phyloP scores from a whole-genome alignment of 1,140 invertebrate species.

The Meteorus sp. region DNA sequence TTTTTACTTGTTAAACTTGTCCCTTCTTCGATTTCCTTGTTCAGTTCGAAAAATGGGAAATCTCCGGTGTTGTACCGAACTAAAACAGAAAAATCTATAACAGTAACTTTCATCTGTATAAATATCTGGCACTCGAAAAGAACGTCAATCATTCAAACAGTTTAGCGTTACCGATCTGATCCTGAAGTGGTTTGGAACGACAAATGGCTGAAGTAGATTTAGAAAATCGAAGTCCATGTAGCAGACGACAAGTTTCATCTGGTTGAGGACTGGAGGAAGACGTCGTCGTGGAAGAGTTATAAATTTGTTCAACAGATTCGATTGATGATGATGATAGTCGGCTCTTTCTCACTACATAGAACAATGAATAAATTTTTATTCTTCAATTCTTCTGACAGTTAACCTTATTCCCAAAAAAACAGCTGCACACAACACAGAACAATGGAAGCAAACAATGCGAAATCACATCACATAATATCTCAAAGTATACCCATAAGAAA shows the following conservation, averaged over 20 bases:
- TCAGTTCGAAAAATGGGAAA: constrained; percentile 32
- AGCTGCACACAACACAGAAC: neutral
- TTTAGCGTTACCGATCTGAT: constrained; percentile 32
- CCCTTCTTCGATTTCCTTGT: constrained; percentile 19
- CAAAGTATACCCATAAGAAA: too few relatives aligned
- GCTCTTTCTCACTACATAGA: constrained; percentile 44
- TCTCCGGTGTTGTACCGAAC: constrained; percentile 37
- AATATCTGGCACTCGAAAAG: neutral
- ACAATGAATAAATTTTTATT: constrained; percentile 10
- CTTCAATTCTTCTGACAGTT: neutral
- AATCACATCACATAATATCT: too few relatives aligned
- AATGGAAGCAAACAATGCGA: too few relatives aligned
- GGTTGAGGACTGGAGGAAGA: constrained; percentile 16
- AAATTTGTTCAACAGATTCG: constrained; percentile 41
- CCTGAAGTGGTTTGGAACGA: constrained; percentile 32
- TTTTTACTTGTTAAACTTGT: constrained; percentile 30
- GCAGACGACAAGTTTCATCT: constrained; percentile 20
- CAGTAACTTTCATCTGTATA: neutral
- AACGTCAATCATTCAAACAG: neutral
- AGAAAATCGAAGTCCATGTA: constrained; percentile 42
- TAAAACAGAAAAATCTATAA: constrained; percentile 24
- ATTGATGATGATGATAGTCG: constrained; percentile 37
- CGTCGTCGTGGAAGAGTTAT: constrained; percentile 10
- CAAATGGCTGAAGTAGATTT: constrained; percentile 45
- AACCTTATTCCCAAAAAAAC: neutral